Evolutionary conservation across 1,140 invertebrate species (phyloP).

Genomic region (Diabrotica virgifera): DNA sequence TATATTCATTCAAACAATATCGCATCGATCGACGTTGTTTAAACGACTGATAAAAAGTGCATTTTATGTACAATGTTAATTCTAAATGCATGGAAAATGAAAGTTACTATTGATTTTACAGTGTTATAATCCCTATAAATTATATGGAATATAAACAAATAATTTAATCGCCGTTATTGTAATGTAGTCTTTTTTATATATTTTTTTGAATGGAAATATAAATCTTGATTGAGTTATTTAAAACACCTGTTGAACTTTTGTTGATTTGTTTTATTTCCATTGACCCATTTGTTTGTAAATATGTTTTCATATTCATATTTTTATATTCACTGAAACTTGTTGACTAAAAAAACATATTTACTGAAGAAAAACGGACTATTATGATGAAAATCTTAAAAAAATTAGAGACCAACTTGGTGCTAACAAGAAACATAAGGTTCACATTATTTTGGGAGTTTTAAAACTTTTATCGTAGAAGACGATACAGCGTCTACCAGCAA

Average conservation of each 20-base stretch:
- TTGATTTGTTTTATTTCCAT: too few species aligned
- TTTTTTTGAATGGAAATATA: neutral
- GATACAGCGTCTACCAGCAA: too few species aligned
- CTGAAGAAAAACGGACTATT: too few species aligned
- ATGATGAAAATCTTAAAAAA: too few species aligned
- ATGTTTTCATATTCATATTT: too few species aligned
- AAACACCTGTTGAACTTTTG: neutral
- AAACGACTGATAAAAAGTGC: neutral
- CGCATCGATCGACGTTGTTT: neutral
- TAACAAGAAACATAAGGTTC: too few species aligned
- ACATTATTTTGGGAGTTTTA: too few species aligned
- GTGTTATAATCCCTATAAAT: neutral
- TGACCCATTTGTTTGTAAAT: too few species aligned
- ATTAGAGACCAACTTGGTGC: too few species aligned
- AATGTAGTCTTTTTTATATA: neutral
- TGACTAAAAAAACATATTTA: too few species aligned
- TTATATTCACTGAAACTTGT: too few species aligned
- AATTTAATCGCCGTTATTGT: neutral
- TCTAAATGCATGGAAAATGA: neutral
- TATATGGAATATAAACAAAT: neutral
- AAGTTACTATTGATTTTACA: conserved; percentile 1
- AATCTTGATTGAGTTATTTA: neutral
- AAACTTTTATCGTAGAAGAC: too few species aligned
- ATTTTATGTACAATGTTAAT: conserved; percentile 1
- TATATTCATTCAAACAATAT: neutral